Evolutionary conservation across 2,888 invertebrate species (phyloP), one percentile per base, ranked within the genome.

Genomic region (Thereva nobilitata): DNA sequence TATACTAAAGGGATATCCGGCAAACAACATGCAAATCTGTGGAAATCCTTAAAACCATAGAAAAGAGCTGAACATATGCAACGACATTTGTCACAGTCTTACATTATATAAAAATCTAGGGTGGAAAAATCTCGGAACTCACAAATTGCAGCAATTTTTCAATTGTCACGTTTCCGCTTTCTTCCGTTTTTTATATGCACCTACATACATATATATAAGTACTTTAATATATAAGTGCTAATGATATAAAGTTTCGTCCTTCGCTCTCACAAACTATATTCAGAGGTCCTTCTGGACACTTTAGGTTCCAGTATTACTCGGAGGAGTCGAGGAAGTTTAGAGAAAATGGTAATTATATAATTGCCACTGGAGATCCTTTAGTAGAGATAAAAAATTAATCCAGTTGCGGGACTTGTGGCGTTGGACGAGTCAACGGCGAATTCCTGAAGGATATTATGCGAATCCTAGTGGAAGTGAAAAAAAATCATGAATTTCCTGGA

Each of bases 161-260:
- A 64, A 64, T 64, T 53, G 63, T 64, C 61, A 61, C 61, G 61
- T 61, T 49, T 50, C 40, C 61, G 12, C 40, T n/a, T 61, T 61
- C 44, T 35, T 57, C 23, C 23, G 23, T 23, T 23, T 23, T 23
- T 23, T 23, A 23, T 23, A 23, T 23, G 42, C 8, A 42, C 42
- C 7, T 42, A 42, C 4, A 42, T 42, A 4, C n/a, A 42, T 42
- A 42, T 42, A 42, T 4, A 42, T 42, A 9, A 9, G 42, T 47
- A 50, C 34, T 23, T 6, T 50, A 6, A 23, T 10, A 23, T 42
- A 42, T 2, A 6, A n/a, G 12, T 10, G 12, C 5, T 10, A 47
- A 47, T 47, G 10, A n/a, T 42, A 9, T 42, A 42, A 12, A n/a
- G 47, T 47, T 47, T 10, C 7, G 12, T 47, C n/a, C 8, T 5